Evolutionary conservation across 1,140 invertebrate species (phyloP), one percentile per base, ranked within the genome.

Genomic region (Formica exsecta): DNA sequence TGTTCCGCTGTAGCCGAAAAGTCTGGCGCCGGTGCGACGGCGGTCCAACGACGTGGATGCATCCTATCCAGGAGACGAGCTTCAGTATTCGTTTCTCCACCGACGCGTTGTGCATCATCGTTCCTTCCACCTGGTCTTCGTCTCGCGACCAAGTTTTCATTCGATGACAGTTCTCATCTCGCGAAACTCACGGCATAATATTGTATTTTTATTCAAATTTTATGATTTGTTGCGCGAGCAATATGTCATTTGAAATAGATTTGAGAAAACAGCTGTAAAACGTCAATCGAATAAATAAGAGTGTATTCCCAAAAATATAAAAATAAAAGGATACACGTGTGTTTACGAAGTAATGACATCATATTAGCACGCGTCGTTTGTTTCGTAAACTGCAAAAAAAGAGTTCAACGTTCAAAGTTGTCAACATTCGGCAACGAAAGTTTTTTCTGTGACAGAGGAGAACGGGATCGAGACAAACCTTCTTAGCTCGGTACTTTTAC

Each of bases 1-100:
- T 93, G 89, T 91, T 91, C 87, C 79, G 85, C 88, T 86, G 85
- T 65, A 62, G 86, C 84, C 75, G 91, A 89, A 66, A 87, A 83
- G 87, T 91, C 88, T 91, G 90, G 92, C 92, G 91, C 90, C 88
- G 61, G 66, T 86, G 89, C 86, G 90, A 89, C 87, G 85, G 86
- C 85, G 88, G 86, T 92, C 89, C 91, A 87, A 90, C 91, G 54
- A 38, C n/a, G 73, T 29, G 79, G 75, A 19, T 81, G 61, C 44
- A 77, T 65, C 48, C 36, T n/a, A 54, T 68, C 38, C 70, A 41
- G 25, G n/a, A 75, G 25, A 70, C 59, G 7, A 59, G 54, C 22
- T 48, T 71, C 83, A 79, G 83, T 87, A 38, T 41, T 62, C 38
- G 48, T 32, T 77, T 77, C 29, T 29, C 7, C 71, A 32, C 25